phyloP scores from a whole-genome alignment of 2,888 invertebrate species.

The Spisula solida region DNA sequence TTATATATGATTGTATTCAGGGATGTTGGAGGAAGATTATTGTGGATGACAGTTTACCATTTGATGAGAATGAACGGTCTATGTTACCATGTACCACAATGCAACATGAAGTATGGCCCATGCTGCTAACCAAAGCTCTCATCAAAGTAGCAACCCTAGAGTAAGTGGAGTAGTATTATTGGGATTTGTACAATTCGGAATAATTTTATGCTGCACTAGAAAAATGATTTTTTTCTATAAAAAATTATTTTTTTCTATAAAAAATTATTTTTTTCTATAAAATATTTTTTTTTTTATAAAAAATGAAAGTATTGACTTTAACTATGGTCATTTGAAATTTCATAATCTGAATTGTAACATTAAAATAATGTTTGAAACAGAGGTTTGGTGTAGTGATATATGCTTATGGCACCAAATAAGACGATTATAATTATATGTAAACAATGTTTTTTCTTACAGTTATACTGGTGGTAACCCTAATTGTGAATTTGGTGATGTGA shows the following conservation, averaged over 20 bases:
- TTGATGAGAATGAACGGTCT: constrained; percentile 85
- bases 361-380: too few relatives aligned
- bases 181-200: too few relatives aligned
- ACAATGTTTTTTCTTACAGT: constrained; percentile 73
- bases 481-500: constrained; percentile 87
- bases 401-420: too few relatives aligned
- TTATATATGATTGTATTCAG: constrained; percentile 71
- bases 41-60: constrained; percentile 87
- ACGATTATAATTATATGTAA: neutral
- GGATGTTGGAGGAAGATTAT: constrained; percentile 87
- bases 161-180: constrained; percentile 82
- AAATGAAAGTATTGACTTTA: too few relatives aligned
- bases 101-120: constrained; percentile 87
- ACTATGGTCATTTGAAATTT: too few relatives aligned
- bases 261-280: too few relatives aligned
- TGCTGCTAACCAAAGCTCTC: constrained; percentile 87
- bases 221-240: too few relatives aligned
- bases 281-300: too few relatives aligned
- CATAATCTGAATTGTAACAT: too few relatives aligned
- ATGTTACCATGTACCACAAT: constrained; percentile 86
- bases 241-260: too few relatives aligned
- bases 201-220: too few relatives aligned
- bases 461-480: constrained; percentile 83
- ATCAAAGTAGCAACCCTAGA: constrained; percentile 87
- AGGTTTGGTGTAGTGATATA: too few relatives aligned